Evolutionary conservation across 2,797 vertebrate genomes (phyloP).

Genomic region (Tiaroga cobitis): DNA sequence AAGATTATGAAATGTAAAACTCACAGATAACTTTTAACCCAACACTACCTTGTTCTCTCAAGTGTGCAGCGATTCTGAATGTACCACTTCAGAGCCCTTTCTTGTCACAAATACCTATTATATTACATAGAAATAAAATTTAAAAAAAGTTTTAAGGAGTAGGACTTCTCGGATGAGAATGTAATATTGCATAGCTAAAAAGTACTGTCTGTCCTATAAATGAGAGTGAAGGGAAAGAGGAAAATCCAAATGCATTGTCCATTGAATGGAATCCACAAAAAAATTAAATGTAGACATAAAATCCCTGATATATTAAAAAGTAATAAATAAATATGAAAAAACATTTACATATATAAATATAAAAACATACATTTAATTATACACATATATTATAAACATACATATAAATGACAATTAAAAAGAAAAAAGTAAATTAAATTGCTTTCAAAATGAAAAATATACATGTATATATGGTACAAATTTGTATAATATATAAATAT

Average conservation of each 20-base stretch:
- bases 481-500: neutral
- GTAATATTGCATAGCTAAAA: neutral
- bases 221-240: neutral
- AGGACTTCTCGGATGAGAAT: neutral
- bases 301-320: too few species aligned
- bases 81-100: constrained; percentile 18
- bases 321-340: neutral
- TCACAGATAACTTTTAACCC: constrained; percentile 28
- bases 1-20: constrained; percentile 48
- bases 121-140: neutral
- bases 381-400: neutral
- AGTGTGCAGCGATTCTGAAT: constrained; percentile 27
- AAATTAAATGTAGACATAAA: neutral
- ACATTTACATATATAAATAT: neutral
- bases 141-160: neutral
- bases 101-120: neutral
- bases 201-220: neutral
- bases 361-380: neutral
- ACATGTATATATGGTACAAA: too few species aligned
- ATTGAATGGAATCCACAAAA: neutral
- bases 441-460: neutral
- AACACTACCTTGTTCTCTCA: constrained; percentile 27
- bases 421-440: neutral
- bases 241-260: neutral
- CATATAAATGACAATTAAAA: neutral